A percentile compares a stretch with the other conserved stretches of the same genome.
phyloP scores from a whole-genome alignment of 2,888 invertebrate species.

The Horisme vitalbata region DNA sequence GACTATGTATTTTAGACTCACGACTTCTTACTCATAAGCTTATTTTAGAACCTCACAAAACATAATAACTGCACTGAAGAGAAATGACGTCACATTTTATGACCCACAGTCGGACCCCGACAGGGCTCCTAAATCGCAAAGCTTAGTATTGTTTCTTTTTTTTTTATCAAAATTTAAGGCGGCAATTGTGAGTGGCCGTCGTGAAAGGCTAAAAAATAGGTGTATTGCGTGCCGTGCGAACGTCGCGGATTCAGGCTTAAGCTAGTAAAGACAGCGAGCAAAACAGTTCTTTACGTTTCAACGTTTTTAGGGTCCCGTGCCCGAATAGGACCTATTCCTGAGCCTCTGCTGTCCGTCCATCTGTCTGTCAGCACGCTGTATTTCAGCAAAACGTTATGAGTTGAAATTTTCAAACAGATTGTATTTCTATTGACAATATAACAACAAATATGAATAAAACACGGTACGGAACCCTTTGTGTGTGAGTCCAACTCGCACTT shows the following conservation, averaged over 20 bases:
- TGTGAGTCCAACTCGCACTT: too few relatives aligned
- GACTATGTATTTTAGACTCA: conserved; percentile 2
- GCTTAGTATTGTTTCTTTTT: conserved; percentile 47
- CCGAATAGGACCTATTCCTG: too few relatives aligned
- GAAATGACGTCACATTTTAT: conserved; percentile 41
- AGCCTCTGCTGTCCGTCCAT: too few relatives aligned
- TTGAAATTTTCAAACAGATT: too few relatives aligned
- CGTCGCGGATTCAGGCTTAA: conserved; percentile 33
- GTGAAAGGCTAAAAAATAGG: conserved; percentile 61
- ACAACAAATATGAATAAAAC: too few relatives aligned
- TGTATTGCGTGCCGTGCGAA: conserved; percentile 54
- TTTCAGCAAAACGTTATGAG: too few relatives aligned
- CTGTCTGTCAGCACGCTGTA: too few relatives aligned
- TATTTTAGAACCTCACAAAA: conserved; percentile 21
- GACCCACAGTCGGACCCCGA: conserved; percentile 27
- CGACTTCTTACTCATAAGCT: conserved; percentile 7
- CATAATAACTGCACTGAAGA: conserved; percentile 32
- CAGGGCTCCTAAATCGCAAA: conserved; percentile 35
- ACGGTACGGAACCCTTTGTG: too few relatives aligned
- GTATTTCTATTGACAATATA: too few relatives aligned
- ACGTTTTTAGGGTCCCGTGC: too few relatives aligned
- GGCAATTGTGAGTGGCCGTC: conserved; percentile 45
- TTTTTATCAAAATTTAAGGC: conserved; percentile 58
- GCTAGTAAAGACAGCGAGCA: conserved; percentile 19
- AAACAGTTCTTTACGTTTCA: too few relatives aligned